Evolutionary conservation across 2,888 invertebrate genomes (phyloP).

Genomic region (Theodoxus fluviatilis): DNA sequence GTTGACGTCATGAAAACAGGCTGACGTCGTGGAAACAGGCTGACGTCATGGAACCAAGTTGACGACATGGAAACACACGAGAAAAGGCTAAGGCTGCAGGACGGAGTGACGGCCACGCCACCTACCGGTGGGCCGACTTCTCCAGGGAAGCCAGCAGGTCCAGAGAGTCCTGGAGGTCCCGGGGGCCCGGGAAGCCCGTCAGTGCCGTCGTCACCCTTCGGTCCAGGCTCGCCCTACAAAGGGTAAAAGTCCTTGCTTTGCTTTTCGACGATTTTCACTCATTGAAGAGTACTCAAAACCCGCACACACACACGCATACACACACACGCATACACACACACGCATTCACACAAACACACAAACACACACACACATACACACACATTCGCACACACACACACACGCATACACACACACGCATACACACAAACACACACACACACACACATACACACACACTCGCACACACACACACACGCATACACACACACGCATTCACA

Average conservation of each 20-base stretch:
- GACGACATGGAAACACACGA: too few relatives aligned
- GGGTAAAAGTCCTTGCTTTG: too few relatives aligned
- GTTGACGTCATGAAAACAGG: too few relatives aligned
- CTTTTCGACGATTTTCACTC: too few relatives aligned
- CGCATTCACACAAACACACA: background rate
- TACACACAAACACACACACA: background rate
- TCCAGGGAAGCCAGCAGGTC: conserved; percentile 49
- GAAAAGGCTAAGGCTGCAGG: too few relatives aligned
- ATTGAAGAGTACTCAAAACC: too few relatives aligned
- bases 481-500: too few relatives aligned
- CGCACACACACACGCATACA: background rate
- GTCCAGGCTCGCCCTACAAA: conserved; percentile 44
- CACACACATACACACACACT: background rate
- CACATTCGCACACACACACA: background rate
- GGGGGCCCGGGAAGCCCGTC: conserved; percentile 50
- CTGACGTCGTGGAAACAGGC: too few relatives aligned
- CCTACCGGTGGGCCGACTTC: conserved; percentile 48
- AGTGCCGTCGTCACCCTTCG: conserved; percentile 46
- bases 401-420: background rate
- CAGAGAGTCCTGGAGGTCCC: conserved; percentile 52
- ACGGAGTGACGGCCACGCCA: too few relatives aligned
- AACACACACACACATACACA: background rate
- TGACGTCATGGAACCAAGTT: too few relatives aligned
- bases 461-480: too few relatives aligned
- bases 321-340: background rate